Percentiles rank a stretch among this genome's conserved stretches.
These are phyloP conservation scores for Polydesmus complanatus DNA, from an alignment of 2,888 invertebrate genomes.

Conservation along the genomic window DNA sequence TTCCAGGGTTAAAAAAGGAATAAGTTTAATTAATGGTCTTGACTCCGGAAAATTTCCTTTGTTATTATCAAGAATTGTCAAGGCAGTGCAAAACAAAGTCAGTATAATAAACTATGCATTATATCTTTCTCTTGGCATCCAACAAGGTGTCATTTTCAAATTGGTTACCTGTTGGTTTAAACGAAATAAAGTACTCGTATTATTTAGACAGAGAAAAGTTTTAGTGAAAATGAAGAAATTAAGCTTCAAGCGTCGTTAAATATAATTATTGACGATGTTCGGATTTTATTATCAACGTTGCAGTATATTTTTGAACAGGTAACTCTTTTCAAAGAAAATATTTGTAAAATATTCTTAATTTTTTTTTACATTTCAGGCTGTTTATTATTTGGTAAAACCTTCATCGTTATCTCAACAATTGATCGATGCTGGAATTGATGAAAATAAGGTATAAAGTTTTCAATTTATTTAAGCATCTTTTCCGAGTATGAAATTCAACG, in stretches of 20 bases:
- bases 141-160: too few relatives aligned
- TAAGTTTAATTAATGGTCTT: conserved; percentile 29
- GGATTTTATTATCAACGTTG: conserved; percentile 29
- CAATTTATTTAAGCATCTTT: neutral
- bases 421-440: conserved; percentile 26
- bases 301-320: conserved; percentile 33
- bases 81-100: conserved; percentile 32
- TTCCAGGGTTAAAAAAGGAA: conserved; percentile 33
- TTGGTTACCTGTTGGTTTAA: too few relatives aligned
- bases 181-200: too few relatives aligned
- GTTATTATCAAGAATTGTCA: conserved; percentile 30
- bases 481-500: neutral
- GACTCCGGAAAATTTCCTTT: conserved; percentile 30
- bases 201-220: conserved; percentile 29
- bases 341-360: neutral
- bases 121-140: neutral
- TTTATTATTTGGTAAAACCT: conserved; percentile 32
- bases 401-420: conserved; percentile 28
- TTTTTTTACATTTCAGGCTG: conserved; percentile 26
- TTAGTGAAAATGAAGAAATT: conserved; percentile 31
- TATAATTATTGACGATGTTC: conserved; percentile 27
- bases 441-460: conserved; percentile 26
- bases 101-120: too few relatives aligned
- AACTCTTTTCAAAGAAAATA: neutral
- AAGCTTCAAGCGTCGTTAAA: conserved; percentile 28